Conservation (phyloP, 2,797 vertebrate species). For the Halcyon leucocephala region DNA sequence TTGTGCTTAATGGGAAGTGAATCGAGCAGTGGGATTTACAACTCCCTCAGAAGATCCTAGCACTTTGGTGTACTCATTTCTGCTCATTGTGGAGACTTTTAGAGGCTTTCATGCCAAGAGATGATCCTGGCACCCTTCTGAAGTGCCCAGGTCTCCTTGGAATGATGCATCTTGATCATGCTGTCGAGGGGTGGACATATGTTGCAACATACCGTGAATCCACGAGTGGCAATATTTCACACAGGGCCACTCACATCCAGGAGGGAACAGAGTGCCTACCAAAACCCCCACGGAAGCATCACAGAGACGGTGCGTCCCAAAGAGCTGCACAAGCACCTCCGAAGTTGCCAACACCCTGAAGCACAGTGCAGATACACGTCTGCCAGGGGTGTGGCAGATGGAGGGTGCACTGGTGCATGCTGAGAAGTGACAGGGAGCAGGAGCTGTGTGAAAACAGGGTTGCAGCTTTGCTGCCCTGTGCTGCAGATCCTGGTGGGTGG, state of each 20-base stretch:
- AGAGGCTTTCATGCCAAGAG: background rate
- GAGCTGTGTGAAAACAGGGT: background rate
- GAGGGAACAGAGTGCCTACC: background rate
- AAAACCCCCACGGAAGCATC: rapidly evolving
- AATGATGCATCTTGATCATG: background rate
- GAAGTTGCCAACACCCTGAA: background rate
- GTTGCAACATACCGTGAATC: background rate
- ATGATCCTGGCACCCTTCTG: background rate
- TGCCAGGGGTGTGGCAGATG: background rate
- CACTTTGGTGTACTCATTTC: background rate
- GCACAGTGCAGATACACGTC: background rate
- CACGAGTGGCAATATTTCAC: background rate
- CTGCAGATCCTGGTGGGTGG: background rate
- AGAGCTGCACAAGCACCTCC: background rate
- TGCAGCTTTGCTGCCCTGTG: background rate
- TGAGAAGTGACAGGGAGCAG: background rate
- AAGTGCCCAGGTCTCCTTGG: background rate
- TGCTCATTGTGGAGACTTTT: background rate
- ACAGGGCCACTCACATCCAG: background rate
- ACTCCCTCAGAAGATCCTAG: background rate
- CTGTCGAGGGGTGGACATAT: background rate
- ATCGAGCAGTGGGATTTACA: background rate
- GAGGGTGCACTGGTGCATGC: background rate
- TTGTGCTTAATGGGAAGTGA: background rate
- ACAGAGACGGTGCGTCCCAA: background rate